These are phyloP conservation scores for Heliopora coerulea DNA, from an alignment of 92 coral and sea anemone genomes.

Conservation along the genomic window DNA sequence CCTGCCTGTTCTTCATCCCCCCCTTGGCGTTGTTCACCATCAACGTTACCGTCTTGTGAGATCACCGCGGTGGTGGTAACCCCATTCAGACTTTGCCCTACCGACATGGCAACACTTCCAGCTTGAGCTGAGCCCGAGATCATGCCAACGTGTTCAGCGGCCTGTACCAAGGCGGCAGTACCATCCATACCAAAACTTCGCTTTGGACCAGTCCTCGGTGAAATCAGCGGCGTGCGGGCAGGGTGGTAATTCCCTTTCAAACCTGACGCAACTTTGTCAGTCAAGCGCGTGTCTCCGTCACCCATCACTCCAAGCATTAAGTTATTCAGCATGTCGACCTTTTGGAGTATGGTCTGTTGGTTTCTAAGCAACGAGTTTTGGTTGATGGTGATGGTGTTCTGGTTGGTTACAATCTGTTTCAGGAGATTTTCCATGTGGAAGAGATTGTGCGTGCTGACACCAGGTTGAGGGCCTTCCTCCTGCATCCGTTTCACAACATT, in stretches of 20 bases:
- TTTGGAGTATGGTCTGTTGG: constrained; percentile 27
- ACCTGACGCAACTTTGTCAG: constrained; percentile 13
- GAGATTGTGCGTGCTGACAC: constrained; percentile 1
- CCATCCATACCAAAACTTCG: constrained; percentile 24
- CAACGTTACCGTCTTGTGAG: constrained; percentile 10
- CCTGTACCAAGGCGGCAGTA: constrained; percentile 24
- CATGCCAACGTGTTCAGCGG: constrained; percentile 34
- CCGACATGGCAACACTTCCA: constrained; percentile 5
- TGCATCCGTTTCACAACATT: constrained; percentile 42
- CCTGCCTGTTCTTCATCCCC: constrained; percentile 35
- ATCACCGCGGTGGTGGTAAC: constrained; percentile 24
- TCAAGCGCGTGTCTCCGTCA: constrained; percentile 8
- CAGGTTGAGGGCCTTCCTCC: constrained; percentile 24
- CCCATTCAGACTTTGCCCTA: constrained; percentile 14
- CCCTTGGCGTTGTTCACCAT: constrained; percentile 18
- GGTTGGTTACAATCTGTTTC: constrained; percentile 36
- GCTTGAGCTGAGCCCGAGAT: constrained; percentile 4
- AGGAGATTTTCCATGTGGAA: constrained; percentile 40
- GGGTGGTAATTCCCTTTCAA: not conserved
- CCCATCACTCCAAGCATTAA: not conserved
- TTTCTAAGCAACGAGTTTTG: constrained; percentile 33
- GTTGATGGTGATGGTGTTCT: constrained; percentile 39
- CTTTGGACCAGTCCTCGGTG: constrained; percentile 19
- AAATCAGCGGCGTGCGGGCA: not conserved
- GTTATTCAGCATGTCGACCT: constrained; percentile 29